These are phyloP conservation scores for Pangasius sanitwongsei DNA, from an alignment of 2,797 vertebrate species.

Conservation along the genomic window DNA sequence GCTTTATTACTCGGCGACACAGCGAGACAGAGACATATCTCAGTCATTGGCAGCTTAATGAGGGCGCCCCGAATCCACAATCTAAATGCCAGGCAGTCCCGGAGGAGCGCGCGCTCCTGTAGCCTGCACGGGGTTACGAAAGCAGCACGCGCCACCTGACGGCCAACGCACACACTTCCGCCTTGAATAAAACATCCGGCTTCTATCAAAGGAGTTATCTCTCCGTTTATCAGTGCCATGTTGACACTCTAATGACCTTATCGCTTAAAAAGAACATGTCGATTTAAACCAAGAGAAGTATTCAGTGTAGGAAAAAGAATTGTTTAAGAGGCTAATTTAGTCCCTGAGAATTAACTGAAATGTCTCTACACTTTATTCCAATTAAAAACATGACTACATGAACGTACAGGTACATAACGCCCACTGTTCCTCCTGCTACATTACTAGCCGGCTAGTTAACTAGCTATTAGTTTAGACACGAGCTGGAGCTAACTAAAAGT, in stretches of 20 bases:
- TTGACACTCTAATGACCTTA: background rate
- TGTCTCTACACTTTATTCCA: background rate
- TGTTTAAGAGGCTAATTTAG: background rate
- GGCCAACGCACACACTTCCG: slow-evolving; percentile 33
- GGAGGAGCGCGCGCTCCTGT: slow-evolving; percentile 24
- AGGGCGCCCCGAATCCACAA: slow-evolving; percentile 55
- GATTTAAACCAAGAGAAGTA: background rate
- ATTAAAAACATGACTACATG: background rate
- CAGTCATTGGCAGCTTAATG: slow-evolving; percentile 60
- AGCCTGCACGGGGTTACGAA: slow-evolving; percentile 32
- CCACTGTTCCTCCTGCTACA: background rate
- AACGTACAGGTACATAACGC: background rate
- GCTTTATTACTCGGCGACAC: slow-evolving; percentile 65
- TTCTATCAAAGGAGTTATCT: background rate
- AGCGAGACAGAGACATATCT: slow-evolving; percentile 63
- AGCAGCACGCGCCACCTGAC: slow-evolving; percentile 61
- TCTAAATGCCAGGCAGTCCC: slow-evolving; percentile 54
- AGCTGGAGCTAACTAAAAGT: background rate
- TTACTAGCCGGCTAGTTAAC: background rate
- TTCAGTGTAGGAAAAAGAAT: background rate
- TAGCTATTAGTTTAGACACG: background rate
- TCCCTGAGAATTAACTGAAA: background rate
- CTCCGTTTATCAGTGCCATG: background rate
- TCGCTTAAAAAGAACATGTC: background rate
- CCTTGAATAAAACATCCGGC: background rate